These are phyloP conservation scores for Tinea pellionella DNA, from an alignment of 2,888 invertebrate genomes.

Conservation along the genomic window DNA sequence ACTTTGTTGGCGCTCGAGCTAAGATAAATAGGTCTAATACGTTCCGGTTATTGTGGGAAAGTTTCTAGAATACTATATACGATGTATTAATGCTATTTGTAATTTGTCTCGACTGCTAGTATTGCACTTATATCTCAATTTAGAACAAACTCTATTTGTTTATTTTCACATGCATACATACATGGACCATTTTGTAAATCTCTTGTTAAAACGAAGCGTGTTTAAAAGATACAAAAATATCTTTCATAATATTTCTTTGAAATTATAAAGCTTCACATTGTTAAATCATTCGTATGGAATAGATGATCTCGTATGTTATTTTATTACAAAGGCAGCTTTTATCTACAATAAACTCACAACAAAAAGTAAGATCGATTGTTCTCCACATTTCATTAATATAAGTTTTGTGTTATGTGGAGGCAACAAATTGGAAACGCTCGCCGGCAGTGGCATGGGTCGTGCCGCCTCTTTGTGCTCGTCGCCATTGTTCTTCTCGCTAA, in stretches of 20 bases:
- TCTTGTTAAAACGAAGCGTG: too few species aligned
- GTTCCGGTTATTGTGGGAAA: slow-evolving; percentile 66
- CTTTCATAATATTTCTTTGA: too few species aligned
- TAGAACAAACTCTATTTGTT: too few species aligned
- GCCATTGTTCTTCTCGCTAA: slow-evolving; percentile 63
- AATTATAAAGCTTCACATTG: too few species aligned
- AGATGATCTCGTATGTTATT: not conserved
- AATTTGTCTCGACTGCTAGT: slow-evolving; percentile 60
- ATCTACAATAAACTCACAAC: not conserved
- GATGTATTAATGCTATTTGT: slow-evolving; percentile 67
- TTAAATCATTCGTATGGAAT: not conserved
- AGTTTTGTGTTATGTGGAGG: not conserved
- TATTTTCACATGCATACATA: too few species aligned
- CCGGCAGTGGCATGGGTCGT: slow-evolving; percentile 24
- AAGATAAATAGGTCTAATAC: slow-evolving; percentile 70
- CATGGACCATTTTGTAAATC: too few species aligned
- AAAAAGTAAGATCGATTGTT: not conserved
- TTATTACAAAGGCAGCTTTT: not conserved
- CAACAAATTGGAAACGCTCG: not conserved
- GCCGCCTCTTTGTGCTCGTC: slow-evolving; percentile 49
- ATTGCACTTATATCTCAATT: slow-evolving; percentile 23
- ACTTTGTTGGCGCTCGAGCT: slow-evolving; percentile 65
- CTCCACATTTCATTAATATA: slow-evolving; percentile 6
- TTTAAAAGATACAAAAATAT: too few species aligned
- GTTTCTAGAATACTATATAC: slow-evolving; percentile 50